These are phyloP conservation scores for Tortricodes alternella DNA, from an alignment of 2,888 invertebrate species.

Conservation along the genomic window DNA sequence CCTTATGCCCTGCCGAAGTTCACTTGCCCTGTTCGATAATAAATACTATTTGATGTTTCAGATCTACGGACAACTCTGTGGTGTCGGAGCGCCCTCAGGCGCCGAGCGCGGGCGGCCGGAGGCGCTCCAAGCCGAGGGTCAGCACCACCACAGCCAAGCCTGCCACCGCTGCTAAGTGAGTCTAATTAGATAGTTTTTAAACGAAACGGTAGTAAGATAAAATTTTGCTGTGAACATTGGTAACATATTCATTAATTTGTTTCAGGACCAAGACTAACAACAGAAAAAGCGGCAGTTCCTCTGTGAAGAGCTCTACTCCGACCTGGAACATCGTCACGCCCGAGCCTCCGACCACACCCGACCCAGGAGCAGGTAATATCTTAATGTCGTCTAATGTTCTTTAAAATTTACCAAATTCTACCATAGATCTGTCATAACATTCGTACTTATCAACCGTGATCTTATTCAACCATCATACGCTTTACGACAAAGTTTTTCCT, in stretches of 20 bases:
- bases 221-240: no score
- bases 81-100: slow-evolving; percentile 50
- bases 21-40: no score
- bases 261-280: slow-evolving; percentile 52
- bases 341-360: slow-evolving; percentile 94
- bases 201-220: neutral
- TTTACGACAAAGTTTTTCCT: no score
- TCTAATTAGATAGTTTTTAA: neutral
- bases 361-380: slow-evolving; percentile 89
- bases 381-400: neutral
- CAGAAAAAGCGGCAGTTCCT: slow-evolving; percentile 49
- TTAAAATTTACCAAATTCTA: no score
- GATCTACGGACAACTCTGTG: slow-evolving; percentile 56
- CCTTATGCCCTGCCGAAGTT: no score
- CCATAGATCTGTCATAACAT: no score
- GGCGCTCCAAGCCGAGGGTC: slow-evolving; percentile 67
- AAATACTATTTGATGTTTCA: no score
- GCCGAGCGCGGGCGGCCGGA: slow-evolving; percentile 58
- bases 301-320: slow-evolving; percentile 76
- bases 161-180: slow-evolving; percentile 62
- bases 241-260: no score
- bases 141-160: slow-evolving; percentile 72
- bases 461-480: no score
- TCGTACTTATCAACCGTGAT: no score
- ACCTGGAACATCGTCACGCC: slow-evolving; percentile 86